phyloP scores from a whole-genome alignment of 2,113 vertebrate genomes.

The Cacatua alba region DNA sequence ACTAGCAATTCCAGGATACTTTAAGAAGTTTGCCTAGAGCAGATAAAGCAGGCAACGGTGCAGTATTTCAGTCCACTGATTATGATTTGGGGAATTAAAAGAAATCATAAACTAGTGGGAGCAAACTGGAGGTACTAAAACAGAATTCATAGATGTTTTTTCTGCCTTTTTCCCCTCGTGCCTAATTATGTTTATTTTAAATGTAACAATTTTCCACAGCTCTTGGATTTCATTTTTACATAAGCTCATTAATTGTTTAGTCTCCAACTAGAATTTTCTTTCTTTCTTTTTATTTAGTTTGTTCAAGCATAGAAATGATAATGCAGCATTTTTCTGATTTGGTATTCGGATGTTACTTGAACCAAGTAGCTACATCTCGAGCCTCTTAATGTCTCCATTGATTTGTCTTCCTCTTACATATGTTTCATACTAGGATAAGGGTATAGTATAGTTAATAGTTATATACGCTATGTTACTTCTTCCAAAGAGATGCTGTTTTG shows the following conservation, averaged over 20 bases:
- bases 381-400: not conserved
- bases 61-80: not conserved
- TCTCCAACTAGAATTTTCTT: not conserved
- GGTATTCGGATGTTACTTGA: not conserved
- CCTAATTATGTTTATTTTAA: conserved; percentile 43
- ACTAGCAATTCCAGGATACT: not conserved
- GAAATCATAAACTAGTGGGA: not conserved
- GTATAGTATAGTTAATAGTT: not conserved
- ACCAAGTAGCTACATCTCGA: not conserved
- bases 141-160: not conserved
- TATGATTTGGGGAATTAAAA: not conserved
- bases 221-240: not conserved
- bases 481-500: not conserved
- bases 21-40: not conserved
- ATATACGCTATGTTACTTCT: not conserved
- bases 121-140: not conserved
- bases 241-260: not conserved
- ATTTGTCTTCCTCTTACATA: not conserved
- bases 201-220: not conserved
- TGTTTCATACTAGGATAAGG: not conserved
- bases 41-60: not conserved
- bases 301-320: not conserved
- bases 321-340: not conserved
- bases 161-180: not conserved
- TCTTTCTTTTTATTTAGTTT: not conserved